Evolutionary conservation across 2,113 vertebrate genomes (phyloP).

Genomic region (Myocastor coypus): DNA sequence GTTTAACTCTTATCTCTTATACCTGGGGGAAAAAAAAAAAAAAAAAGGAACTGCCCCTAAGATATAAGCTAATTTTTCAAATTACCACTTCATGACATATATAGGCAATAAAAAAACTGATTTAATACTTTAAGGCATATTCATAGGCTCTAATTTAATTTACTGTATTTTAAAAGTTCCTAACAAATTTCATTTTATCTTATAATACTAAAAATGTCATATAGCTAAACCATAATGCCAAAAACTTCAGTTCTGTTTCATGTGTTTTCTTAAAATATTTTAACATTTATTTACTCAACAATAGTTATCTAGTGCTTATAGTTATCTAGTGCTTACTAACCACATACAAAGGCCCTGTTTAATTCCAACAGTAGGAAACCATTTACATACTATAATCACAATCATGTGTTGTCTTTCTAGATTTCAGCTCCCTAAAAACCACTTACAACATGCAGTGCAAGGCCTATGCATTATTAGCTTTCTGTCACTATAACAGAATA

Average conservation of each 20-base stretch:
- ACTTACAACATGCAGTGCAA: not conserved
- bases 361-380: not conserved
- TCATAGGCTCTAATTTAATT: constrained; percentile 3
- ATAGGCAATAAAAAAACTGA: not conserved
- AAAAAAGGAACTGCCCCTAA: not conserved
- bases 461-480: not conserved
- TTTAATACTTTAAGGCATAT: not conserved
- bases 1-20: not conserved
- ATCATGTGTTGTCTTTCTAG: not conserved
- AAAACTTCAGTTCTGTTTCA: constrained; percentile 28
- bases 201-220: not conserved
- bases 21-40: not conserved
- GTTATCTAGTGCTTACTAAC: too few species aligned
- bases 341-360: not conserved
- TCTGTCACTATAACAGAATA: not conserved
- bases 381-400: not conserved
- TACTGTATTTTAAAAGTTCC: not conserved
- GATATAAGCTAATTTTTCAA: not conserved
- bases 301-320: not conserved
- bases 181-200: constrained; percentile 20
- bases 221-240: not conserved
- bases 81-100: not conserved
- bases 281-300: constrained; percentile 30
- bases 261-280: not conserved
- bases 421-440: not conserved